Base-by-base conservation (phyloP, 2,113 vertebrate genomes). In the Dicentrarchus labrax region DNA sequence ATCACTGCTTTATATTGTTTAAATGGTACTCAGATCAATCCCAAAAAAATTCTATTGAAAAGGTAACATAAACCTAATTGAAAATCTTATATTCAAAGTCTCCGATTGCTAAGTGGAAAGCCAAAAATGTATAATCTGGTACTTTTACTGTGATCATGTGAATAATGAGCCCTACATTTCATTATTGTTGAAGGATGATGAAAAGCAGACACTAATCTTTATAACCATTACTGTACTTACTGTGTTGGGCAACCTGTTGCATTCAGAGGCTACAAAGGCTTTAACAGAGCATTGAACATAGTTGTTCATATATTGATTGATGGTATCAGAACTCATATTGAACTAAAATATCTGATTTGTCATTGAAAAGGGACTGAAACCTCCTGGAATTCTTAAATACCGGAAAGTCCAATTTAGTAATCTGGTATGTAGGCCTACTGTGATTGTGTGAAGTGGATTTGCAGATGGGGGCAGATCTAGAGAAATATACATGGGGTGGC, bases 171-270 rank as follows among this genome's bases (percentile, higher is more conserved):
- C 16, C 8, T n/a, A 21, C 4, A 24, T 50, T 8, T 24, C 15
- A 45, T 66, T 4, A 59, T 2, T 59, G 24, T 50, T 48, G 7
- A 13, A 47, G 13, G 45, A 47, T 47, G 45, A 47, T 13, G 45
- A 47, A 47, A 4, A 47, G 45, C 22, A 45, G 50, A 67, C 4
- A 56, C 30, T 9, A 30, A 66, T 62, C 60, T 24, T 62, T 11
- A 38, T 7, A 38, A n/a, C 12, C 8, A 21, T 11, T 6, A 41
- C 6, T 39, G 6, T 41, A 45, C 13, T 73, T 60, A 61, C 1
- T 53, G 76, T 77, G 38, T 8, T 19, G 36, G 36, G 17, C 6
- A 51, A 65, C 57, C 43, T 75, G 65, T 59, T 70, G 59, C 59
- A 19, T 39, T 30, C 5, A 39, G 59, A 39, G 12, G 38, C 61